Base-by-base conservation (phyloP, 2,113 vertebrate genomes). In the Oxyura jamaicensis region DNA sequence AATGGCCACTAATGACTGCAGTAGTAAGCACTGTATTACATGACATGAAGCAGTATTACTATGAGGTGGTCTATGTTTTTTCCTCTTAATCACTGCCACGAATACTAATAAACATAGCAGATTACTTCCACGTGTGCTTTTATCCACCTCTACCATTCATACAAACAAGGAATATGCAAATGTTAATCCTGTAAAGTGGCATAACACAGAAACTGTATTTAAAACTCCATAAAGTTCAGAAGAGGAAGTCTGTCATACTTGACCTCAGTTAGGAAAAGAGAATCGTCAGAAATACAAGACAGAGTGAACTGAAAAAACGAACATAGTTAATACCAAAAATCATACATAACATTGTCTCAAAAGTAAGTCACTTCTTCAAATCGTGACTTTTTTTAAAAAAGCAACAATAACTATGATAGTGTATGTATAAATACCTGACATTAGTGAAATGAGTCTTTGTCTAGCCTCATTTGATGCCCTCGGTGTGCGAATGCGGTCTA, bases 381-480 rank as follows among this genome's bases (percentile, higher is more conserved):
- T 5, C 7, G 19, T n/a, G 31, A 41, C 1, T 36, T 35, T 9
- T 50, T 79, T 9, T 35, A 52, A 21, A 55, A 71, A 71, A 83
- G 80, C 3, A 88, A 29, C 29, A 83, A 83, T 39, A 58, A 55
- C 20, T 39, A 79, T 23, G 44, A 42, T 2, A 91, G 73, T 6
- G 48, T 55, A 46, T 4, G 3, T 5, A 16, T 59, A 50, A 66
- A 93, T 98, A 99, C 99, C 99, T 96, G 99, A 99, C 99, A 99
- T 99, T 44, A 99, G 98, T 4, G 99, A 99, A 96, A 99, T 99
- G 82, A 99, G 99, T 62, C 99, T 98, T 96, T 99, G 99, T 23
- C 99, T 98, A 42, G 99, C 99, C 91, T 99, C 99, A 46, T 99
- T 99, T 2, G 99, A 99, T 3, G 99, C 99, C 31, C 99, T 98